Evolutionary conservation across 2,888 invertebrate species (phyloP), one percentile per base, ranked within the genome.

Genomic region (Branchinecta sandiegonensis): DNA sequence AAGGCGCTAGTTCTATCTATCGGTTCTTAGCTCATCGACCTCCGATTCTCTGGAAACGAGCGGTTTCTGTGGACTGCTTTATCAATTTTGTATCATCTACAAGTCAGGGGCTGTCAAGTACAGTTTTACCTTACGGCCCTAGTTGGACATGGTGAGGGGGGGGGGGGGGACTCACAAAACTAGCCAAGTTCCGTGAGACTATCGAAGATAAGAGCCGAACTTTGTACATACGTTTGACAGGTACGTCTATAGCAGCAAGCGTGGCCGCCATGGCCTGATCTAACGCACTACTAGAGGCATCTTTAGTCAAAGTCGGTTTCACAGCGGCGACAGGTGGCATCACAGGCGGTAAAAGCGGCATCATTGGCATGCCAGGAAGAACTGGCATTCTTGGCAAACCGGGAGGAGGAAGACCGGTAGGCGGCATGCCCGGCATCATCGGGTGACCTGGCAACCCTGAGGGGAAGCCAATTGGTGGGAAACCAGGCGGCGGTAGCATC

Each of bases 241-340:
- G 85, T 69, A 89, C 83, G 74, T 88, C 88, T 73, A 94, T 94
- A 11, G 93, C 84, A 0, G 93, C 94, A 46, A 94, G 81, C 0
- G 94, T 94, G 23, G 94, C 94, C 8, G 93, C 92, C 93, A 94
- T 94, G 0, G 94, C 91, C 74, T 92, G 89, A 78, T 94, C 94
- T 68, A 95, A 77, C 0, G 90, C 69, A 71, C 72, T 37, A 48
- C 14, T 47, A 46, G 63, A 46, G 12, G 10, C 48, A 12, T 48
- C 67, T n/a, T 69, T 67, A 47, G 66, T 69, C 37, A 67, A 65
- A 65, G n/a, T 48, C 23, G 37, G 50, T 46, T 69, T 73, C 72
- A 8, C 70, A 70, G n/a, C 68, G 67, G 4, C 47, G 68, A 13
- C 68, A 67, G 14, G 68, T 90, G 1, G 89, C 89, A 75, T 82